These are phyloP conservation scores for Drepana falcataria DNA, from an alignment of 2,888 invertebrate genomes.

Conservation along the genomic window DNA sequence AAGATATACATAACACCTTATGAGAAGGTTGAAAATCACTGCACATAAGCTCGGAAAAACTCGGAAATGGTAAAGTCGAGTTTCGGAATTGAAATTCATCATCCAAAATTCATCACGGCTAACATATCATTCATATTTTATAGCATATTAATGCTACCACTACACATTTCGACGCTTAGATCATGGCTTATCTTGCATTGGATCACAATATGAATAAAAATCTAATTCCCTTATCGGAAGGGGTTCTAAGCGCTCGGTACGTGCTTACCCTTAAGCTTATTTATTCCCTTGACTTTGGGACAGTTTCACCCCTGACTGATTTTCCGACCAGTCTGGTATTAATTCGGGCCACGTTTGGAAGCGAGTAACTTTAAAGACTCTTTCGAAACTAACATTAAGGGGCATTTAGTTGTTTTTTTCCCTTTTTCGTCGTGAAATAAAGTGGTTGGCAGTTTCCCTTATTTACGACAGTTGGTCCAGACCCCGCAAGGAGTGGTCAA, in stretches of 20 bases:
- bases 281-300: constrained; percentile 30
- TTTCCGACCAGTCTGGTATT: constrained; percentile 18
- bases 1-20: no score
- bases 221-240: constrained; percentile 19
- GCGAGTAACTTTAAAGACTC: constrained; percentile 16
- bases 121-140: no score
- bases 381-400: constrained; percentile 20
- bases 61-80: no score
- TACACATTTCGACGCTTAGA: background rate
- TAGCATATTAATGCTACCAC: no score
- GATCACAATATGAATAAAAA: constrained; percentile 8
- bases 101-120: no score
- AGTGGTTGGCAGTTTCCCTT: constrained; percentile 12
- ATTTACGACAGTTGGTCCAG: background rate
- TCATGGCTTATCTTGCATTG: constrained; percentile 1
- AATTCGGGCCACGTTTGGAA: constrained; percentile 23
- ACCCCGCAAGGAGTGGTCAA: background rate
- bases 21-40: no score
- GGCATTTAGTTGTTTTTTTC: constrained; percentile 8
- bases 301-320: constrained; percentile 32
- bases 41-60: no score
- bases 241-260: constrained; percentile 7
- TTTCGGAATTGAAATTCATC: no score
- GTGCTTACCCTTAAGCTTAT: constrained; percentile 24
- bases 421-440: constrained; percentile 25